These are phyloP conservation scores for Lycaena phlaeas DNA, from an alignment of 2,888 invertebrate genomes.

Conservation along the genomic window DNA sequence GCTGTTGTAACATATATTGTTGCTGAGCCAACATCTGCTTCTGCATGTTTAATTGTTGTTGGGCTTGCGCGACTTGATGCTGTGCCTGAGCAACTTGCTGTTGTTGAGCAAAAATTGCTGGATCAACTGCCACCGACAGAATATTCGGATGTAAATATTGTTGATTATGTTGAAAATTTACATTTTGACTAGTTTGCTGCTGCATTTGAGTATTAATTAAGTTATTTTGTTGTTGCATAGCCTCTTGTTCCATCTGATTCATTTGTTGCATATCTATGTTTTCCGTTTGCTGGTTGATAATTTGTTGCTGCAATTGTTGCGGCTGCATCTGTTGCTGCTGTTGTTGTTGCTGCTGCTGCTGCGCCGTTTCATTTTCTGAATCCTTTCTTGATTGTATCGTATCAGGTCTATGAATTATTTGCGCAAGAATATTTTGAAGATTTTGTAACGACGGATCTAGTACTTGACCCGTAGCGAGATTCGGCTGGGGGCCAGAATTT, in stretches of 20 bases:
- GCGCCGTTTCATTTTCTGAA: constrained; percentile 49
- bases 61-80: constrained; percentile 57
- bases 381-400: constrained; percentile 52
- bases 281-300: constrained; percentile 24
- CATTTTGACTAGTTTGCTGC: constrained; percentile 35
- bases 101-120: constrained; percentile 48
- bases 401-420: constrained; percentile 62
- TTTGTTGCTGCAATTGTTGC: constrained; percentile 29
- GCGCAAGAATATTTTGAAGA: constrained; percentile 55
- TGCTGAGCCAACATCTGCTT: constrained; percentile 63
- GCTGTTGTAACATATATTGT: constrained; percentile 63
- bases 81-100: constrained; percentile 63
- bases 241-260: constrained; percentile 6
- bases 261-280: constrained; percentile 29
- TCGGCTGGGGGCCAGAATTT: constrained; percentile 42
- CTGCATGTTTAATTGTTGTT: constrained; percentile 62
- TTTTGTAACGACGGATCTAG: constrained; percentile 69
- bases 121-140: constrained; percentile 42
- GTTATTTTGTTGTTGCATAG: constrained; percentile 43
- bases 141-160: constrained; percentile 45
- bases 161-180: constrained; percentile 40
- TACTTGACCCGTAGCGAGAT: constrained; percentile 50
- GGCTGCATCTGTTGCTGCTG: constrained; percentile 14
- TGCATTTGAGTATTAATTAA: constrained; percentile 43
- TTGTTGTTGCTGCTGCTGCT: constrained; percentile 30